Evolutionary conservation across 2,888 invertebrate genomes (phyloP).

Genomic region (Melanchra persicariae): DNA sequence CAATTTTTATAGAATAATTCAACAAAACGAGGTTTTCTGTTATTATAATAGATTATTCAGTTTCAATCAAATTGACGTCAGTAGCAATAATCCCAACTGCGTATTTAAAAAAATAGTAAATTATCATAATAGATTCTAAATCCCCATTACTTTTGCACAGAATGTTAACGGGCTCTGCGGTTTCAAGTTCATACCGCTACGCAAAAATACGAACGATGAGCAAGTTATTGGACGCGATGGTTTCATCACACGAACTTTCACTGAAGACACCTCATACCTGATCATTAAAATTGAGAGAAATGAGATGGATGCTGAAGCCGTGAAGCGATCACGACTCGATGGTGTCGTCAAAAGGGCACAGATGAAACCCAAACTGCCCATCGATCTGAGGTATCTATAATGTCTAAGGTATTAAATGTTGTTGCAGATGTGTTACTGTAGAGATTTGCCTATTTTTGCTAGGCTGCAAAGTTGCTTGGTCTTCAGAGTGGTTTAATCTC

Average conservation of each 20-base stretch:
- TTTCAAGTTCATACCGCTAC: slow-evolving; percentile 81
- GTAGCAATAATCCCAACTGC: too few relatives aligned
- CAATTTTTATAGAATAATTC: too few relatives aligned
- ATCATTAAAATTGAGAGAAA: slow-evolving; percentile 81
- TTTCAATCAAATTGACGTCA: too few relatives aligned
- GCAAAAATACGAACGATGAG: slow-evolving; percentile 58
- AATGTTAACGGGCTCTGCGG: slow-evolving; percentile 74
- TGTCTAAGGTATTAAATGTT: not conserved
- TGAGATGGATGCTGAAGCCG: slow-evolving; percentile 68
- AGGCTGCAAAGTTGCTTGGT: not conserved
- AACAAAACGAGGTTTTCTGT: too few relatives aligned
- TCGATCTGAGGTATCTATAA: slow-evolving; percentile 80
- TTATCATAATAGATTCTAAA: not conserved
- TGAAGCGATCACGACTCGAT: slow-evolving; percentile 73
- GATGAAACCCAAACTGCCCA: slow-evolving; percentile 77
- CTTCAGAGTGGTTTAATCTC: not conserved
- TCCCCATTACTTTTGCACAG: slow-evolving; percentile 63
- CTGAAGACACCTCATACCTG: slow-evolving; percentile 81
- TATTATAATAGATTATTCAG: too few relatives aligned
- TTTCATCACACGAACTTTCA: slow-evolving; percentile 75
- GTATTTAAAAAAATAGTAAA: too few relatives aligned
- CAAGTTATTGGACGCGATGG: slow-evolving; percentile 72
- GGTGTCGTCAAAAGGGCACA: slow-evolving; percentile 73
- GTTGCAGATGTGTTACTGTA: not conserved
- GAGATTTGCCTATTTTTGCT: not conserved